These are phyloP conservation scores for Coracopsis vasa DNA, from an alignment of 2,113 vertebrate genomes.

Conservation along the genomic window DNA sequence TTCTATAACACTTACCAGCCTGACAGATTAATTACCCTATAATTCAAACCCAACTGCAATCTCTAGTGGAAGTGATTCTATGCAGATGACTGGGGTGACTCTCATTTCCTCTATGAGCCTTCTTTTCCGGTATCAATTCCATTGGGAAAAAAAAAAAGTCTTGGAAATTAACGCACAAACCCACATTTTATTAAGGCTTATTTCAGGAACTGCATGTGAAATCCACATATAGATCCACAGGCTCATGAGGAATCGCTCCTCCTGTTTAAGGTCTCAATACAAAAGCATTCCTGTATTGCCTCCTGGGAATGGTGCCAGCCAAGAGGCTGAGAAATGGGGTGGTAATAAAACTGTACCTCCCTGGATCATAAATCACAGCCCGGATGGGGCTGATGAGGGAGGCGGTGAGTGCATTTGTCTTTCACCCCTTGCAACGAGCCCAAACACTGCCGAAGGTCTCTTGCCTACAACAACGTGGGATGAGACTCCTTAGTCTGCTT, in stretches of 20 bases:
- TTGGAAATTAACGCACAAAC: neutral
- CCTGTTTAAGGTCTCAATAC: constrained; percentile 25
- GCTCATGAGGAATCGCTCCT: neutral
- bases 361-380: neutral
- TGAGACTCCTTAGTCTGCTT: neutral
- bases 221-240: constrained; percentile 2
- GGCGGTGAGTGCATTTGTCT: neutral
- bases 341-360: neutral
- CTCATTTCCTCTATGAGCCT: constrained; percentile 10
- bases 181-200: neutral
- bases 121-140: constrained; percentile 13
- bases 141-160: neutral
- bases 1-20: neutral
- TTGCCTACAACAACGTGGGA: neutral
- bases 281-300: constrained; percentile 29
- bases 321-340: neutral
- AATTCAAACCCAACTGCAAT: constrained; percentile 35
- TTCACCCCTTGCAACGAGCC: neutral
- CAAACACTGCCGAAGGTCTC: neutral
- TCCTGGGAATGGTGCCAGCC: constrained; percentile 36
- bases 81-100: neutral
- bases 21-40: constrained; percentile 45
- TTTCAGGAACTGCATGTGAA: neutral
- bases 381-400: neutral
- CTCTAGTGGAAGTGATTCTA: neutral